Evolutionary conservation across 2,113 vertebrate species (phyloP).

Genomic region (Phasianus colchicus): DNA sequence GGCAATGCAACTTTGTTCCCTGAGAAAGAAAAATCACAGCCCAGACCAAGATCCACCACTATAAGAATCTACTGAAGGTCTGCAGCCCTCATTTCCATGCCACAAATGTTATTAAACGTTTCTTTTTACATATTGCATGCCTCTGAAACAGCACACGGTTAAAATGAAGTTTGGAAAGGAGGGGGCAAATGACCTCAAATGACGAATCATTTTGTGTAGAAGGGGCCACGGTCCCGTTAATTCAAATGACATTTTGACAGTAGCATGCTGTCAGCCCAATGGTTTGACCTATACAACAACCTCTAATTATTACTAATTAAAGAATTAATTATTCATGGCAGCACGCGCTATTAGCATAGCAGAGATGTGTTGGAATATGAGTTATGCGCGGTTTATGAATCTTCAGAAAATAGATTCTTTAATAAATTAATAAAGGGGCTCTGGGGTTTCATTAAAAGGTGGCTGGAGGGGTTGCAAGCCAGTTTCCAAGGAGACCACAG

Average conservation of each 20-base stretch:
- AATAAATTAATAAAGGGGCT: conserved; percentile 94
- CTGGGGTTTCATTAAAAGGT: conserved; percentile 97
- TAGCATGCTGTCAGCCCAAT: conserved; percentile 80
- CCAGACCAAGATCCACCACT: neutral
- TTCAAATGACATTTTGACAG: conserved; percentile 81
- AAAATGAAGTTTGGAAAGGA: conserved; percentile 8
- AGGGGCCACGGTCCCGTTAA: conserved; percentile 63
- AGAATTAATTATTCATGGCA: conserved; percentile 90
- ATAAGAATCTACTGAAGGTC: neutral
- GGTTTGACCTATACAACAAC: conserved; percentile 86
- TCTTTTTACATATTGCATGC: conserved; percentile 16
- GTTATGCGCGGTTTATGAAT: conserved; percentile 88
- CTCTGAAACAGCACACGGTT: neutral
- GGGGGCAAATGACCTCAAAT: neutral
- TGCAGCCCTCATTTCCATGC: neutral
- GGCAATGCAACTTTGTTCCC: neutral
- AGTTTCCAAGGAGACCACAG: conserved; percentile 93
- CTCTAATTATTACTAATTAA: conserved; percentile 91
- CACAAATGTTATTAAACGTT: conserved; percentile 32
- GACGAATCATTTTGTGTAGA: conserved; percentile 31
- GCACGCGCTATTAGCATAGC: conserved; percentile 84
- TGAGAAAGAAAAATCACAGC: neutral
- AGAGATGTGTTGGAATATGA: conserved; percentile 85
- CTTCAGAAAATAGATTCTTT: conserved; percentile 91
- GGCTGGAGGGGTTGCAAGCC: conserved; percentile 90